These are phyloP conservation scores for Zygogramma bicolorata DNA, from an alignment of 2,888 invertebrate genomes.

Conservation along the genomic window DNA sequence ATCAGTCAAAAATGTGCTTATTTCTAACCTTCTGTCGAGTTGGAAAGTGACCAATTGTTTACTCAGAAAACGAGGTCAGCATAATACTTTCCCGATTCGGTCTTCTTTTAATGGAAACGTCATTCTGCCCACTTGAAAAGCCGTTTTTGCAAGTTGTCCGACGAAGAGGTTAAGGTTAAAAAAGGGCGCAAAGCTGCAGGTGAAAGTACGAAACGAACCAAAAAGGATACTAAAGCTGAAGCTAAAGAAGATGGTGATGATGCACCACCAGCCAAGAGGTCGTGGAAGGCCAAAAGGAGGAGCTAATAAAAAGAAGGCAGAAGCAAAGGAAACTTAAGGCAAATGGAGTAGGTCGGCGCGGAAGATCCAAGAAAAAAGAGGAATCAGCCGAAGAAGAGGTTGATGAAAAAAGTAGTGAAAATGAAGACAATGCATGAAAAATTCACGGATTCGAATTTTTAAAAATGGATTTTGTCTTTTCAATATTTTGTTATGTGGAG, in stretches of 20 bases:
- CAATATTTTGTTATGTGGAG: background rate
- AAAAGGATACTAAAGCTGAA: constrained; percentile 38
- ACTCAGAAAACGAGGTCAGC: no score
- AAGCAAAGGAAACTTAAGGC: constrained; percentile 28
- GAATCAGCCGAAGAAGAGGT: constrained; percentile 42
- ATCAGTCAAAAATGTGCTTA: no score
- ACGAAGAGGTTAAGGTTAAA: constrained; percentile 43
- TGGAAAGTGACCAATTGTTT: no score
- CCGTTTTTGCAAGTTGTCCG: constrained; percentile 41
- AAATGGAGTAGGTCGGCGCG: constrained; percentile 40
- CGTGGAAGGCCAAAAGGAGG: constrained; percentile 40
- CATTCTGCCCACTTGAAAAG: no score
- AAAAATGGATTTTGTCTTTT: background rate
- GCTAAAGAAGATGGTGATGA: constrained; percentile 34
- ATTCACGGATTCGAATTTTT: constrained; percentile 20
- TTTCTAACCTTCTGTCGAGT: no score
- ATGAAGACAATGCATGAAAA: constrained; percentile 40
- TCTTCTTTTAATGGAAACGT: no score
- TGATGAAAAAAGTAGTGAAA: constrained; percentile 39
- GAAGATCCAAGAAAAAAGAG: constrained; percentile 41
- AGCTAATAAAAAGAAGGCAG: constrained; percentile 36
- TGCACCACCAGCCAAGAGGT: constrained; percentile 39
- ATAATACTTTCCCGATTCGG: no score
- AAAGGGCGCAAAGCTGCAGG: constrained; percentile 40
- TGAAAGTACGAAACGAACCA: constrained; percentile 40